Conservation (phyloP, 2,797 vertebrate species). For the Corythornis leucogaster region DNA sequence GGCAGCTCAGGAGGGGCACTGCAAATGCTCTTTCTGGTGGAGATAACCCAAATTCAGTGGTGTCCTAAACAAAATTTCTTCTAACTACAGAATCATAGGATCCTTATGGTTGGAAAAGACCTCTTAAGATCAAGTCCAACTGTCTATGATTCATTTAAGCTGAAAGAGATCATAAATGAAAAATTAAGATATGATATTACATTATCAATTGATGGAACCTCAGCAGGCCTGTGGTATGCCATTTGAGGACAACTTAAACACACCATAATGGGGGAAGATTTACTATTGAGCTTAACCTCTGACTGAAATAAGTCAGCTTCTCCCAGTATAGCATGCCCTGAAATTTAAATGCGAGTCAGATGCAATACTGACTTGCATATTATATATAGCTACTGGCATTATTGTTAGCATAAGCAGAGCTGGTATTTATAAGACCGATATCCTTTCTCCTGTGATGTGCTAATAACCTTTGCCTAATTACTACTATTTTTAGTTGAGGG, state of each 20-base stretch:
- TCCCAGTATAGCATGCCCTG: background rate
- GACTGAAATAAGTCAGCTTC: background rate
- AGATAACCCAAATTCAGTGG: background rate
- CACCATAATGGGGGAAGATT: background rate
- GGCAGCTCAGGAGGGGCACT: background rate
- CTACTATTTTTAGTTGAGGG: slow-evolving; percentile 23
- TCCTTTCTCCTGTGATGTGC: background rate
- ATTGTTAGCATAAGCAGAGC: slow-evolving; percentile 11
- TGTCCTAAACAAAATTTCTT: background rate
- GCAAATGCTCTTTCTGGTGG: background rate
- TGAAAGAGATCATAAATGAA: background rate
- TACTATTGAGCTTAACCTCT: background rate
- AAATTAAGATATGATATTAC: background rate
- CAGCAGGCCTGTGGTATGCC: background rate
- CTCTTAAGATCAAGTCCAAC: no score
- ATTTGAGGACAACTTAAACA: background rate
- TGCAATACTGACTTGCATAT: background rate
- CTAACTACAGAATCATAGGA: background rate
- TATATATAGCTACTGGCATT: slow-evolving; percentile 18
- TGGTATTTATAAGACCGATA: slow-evolving; percentile 11
- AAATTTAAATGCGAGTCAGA: slow-evolving; percentile 45
- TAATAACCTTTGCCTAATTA: slow-evolving; percentile 25
- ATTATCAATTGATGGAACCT: background rate
- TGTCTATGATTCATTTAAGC: background rate
- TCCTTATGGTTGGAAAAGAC: no score